These are phyloP conservation scores for Taenaris catops DNA, from an alignment of 2,888 invertebrate species.

Conservation along the genomic window DNA sequence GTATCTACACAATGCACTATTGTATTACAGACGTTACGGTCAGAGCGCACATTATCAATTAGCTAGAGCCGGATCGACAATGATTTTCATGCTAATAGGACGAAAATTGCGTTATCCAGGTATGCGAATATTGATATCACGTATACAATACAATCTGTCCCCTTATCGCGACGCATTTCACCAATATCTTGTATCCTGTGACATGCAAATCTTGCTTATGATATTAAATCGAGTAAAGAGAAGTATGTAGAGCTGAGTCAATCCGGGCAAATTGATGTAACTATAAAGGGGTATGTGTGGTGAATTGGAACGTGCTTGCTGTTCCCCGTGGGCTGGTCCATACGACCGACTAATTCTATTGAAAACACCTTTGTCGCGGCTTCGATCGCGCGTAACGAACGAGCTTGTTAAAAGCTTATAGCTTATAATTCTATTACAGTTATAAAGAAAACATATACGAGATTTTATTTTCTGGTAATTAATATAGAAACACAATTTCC, in stretches of 20 bases:
- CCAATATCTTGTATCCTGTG: conserved; percentile 48
- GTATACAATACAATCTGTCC: conserved; percentile 25
- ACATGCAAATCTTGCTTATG: conserved; percentile 77
- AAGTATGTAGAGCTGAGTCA: conserved; percentile 46
- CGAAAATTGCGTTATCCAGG: conserved; percentile 29
- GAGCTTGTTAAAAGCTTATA: conserved; percentile 23
- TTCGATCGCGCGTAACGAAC: conserved; percentile 41
- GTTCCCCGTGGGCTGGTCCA: conserved; percentile 38
- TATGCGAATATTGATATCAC: conserved; percentile 29
- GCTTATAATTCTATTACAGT: conserved; percentile 9
- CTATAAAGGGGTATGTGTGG: conserved; percentile 43
- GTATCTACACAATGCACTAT: conserved; percentile 17
- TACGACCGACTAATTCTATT: conserved; percentile 51
- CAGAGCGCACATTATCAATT: conserved; percentile 22
- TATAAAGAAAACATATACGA: too few relatives aligned
- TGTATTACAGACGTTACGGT: conserved; percentile 23
- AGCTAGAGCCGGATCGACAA: conserved; percentile 21
- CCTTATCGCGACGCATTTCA: conserved; percentile 26
- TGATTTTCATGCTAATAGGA: conserved; percentile 28
- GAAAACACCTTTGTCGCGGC: conserved; percentile 45
- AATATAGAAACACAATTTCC: too few relatives aligned
- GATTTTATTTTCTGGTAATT: too few relatives aligned
- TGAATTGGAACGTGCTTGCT: conserved; percentile 35
- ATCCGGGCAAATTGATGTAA: conserved; percentile 60
- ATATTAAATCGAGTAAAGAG: conserved; percentile 68